Base-by-base conservation (phyloP, 2,888 invertebrate species). In the Tyria jacobaeae region DNA sequence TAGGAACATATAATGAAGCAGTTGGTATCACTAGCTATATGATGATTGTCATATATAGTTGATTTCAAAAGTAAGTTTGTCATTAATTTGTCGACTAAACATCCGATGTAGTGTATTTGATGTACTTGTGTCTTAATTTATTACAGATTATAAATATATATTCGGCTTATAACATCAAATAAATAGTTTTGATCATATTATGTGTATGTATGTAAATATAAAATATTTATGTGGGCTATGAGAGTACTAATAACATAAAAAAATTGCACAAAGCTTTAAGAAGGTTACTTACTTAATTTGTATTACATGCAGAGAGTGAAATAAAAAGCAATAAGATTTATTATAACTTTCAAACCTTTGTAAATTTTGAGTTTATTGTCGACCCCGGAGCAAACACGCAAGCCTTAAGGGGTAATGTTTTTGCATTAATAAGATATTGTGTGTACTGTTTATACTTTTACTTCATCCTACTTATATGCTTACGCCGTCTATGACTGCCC, bases 311-410 rank as follows among this genome's bases (percentile, higher is more conserved):
- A 68, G 67, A 52, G 50, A 61, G 52, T 60, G 50, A 64, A 66
- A 63, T 66, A 74, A 73, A 71, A 64, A 70, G 50, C 64, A 69
- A 64, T 65, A 60, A 73, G 57, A 73, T 76, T 73, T 70, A 71
- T 64, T 62, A 59, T 34, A 63, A 59, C 56, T 65, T 75, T 64
- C 56, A 62, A 67, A 73, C 65, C 60, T 62, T 71, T 63, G 64
- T 73, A 66, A 76, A 75, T 73, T 59, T 25, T 61, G 25, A 57
- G 60, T 76, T 74, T 76, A 75, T 63, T 68, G 64, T 70, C 62
- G 60, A 54, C 65, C 62, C 62, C 64, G 73, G 67, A 70, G 64
- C 50, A 53, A 71, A 64, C 76, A 73, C 71, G 76, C 69, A 67
- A 60, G 44, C 31, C 57, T 49, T 56, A 56, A 51, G 17, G 49